Conservation (phyloP, 2,888 invertebrate species). For the Leuctra nigra region DNA sequence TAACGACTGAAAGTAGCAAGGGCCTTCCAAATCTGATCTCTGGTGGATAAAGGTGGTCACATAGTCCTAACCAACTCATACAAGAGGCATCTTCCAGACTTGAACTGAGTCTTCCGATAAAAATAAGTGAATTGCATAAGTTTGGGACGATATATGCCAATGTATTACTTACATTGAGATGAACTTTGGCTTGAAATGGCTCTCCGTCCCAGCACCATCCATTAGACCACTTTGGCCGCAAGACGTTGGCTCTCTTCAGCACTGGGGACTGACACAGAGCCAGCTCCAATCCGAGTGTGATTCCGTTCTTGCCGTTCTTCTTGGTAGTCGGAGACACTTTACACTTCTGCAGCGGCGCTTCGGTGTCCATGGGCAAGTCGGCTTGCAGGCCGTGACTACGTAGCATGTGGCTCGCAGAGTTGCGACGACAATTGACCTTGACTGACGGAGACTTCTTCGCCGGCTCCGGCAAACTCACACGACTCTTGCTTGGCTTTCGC, state of each 20-base stretch:
- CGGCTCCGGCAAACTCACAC: neutral
- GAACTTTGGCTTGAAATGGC: conserved; percentile 74
- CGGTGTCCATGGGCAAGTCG: conserved; percentile 27
- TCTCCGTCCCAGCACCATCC: conserved; percentile 91
- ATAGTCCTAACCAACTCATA: too few relatives aligned
- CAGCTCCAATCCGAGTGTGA: neutral
- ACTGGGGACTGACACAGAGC: neutral
- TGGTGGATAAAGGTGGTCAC: too few relatives aligned
- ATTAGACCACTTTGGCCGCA: conserved; percentile 70
- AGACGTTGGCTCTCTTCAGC: neutral
- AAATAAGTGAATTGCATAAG: too few relatives aligned
- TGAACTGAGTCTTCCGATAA: too few relatives aligned
- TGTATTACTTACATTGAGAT: conserved; percentile 82
- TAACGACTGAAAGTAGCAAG: too few relatives aligned
- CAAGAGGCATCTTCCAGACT: too few relatives aligned
- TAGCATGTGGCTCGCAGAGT: conserved; percentile 20
- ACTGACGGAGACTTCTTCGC: neutral
- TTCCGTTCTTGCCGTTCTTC: conserved; percentile 27
- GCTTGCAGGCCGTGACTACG: conserved; percentile 19
- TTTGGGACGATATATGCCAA: too few relatives aligned
- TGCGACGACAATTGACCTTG: neutral
- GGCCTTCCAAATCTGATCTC: too few relatives aligned
- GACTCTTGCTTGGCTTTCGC: neutral
- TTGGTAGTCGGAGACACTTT: conserved; percentile 27
- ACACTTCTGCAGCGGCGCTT: neutral